Conservation (phyloP, 2,797 vertebrate species). For the Euphonia xanthogaster region DNA sequence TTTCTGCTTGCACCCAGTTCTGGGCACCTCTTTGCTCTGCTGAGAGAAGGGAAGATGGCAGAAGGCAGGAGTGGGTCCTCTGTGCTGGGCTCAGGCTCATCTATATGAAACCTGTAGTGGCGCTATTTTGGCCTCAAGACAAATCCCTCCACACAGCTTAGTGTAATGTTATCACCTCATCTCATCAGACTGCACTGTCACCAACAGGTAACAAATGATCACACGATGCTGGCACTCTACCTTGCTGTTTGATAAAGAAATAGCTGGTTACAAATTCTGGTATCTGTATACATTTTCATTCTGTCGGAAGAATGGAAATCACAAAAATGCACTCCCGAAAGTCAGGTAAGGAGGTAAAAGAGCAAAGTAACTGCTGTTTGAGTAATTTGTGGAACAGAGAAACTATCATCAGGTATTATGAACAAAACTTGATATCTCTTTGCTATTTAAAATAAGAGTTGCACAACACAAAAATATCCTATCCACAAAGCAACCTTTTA, state of each 20-base stretch:
- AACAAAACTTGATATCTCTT: background rate
- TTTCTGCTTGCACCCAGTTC: background rate
- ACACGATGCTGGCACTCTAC: background rate
- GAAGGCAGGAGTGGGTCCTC: background rate
- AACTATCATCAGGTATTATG: background rate
- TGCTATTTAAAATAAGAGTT: background rate
- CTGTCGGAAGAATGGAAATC: background rate
- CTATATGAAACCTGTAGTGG: background rate
- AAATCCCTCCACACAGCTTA: background rate
- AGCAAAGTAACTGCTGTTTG: background rate
- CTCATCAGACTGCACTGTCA: background rate
- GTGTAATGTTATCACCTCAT: background rate
- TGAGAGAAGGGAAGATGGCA: background rate
- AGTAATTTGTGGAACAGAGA: background rate
- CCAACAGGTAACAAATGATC: background rate
- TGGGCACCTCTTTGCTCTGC: background rate
- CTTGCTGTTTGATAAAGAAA: background rate
- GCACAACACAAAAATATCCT: background rate
- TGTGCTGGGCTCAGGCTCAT: background rate
- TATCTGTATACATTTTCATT: background rate
- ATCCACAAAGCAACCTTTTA: background rate
- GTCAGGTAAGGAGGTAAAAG: background rate
- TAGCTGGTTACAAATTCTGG: background rate
- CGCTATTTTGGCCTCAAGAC: rapidly evolving
- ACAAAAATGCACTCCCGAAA: background rate